phyloP scores from a whole-genome alignment of 2,113 vertebrate species.

The Clupea harengus region DNA sequence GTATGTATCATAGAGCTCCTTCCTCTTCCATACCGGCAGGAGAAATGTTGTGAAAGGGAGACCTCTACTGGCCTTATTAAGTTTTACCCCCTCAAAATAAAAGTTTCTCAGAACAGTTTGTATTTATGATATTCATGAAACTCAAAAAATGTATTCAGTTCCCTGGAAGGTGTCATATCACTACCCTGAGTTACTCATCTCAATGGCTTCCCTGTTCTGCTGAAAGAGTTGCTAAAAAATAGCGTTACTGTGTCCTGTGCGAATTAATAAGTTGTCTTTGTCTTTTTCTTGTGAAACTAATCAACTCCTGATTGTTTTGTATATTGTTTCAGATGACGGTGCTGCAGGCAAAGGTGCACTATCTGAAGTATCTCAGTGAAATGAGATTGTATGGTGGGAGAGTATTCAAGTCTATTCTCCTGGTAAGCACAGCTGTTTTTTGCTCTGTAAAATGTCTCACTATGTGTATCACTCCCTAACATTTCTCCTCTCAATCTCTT shows the following conservation, averaged over 20 bases:
- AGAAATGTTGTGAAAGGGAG: slow-evolving; percentile 29
- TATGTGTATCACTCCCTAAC: neutral
- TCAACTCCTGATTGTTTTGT: slow-evolving; percentile 9
- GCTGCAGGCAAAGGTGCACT: slow-evolving; percentile 97
- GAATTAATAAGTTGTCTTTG: neutral
- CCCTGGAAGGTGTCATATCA: neutral
- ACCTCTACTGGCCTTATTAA: slow-evolving; percentile 35
- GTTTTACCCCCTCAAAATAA: neutral
- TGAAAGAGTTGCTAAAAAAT: neutral
- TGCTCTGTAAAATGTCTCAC: neutral
- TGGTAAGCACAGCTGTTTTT: slow-evolving; percentile 73
- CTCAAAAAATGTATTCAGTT: neutral
- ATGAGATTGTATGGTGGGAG: slow-evolving; percentile 89
- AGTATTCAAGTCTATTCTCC: slow-evolving; percentile 88
- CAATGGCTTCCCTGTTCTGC: neutral
- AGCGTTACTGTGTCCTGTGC: neutral
- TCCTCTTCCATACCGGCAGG: neutral
- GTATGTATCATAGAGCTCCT: slow-evolving; percentile 62
- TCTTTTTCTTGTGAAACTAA: neutral
- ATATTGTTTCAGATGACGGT: slow-evolving; percentile 80
- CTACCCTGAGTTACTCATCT: neutral
- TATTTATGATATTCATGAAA: neutral
- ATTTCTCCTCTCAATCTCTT: neutral
- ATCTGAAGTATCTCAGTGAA: slow-evolving; percentile 96
- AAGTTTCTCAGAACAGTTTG: neutral